These are phyloP conservation scores for Congeria kusceri DNA, from an alignment of 2,888 invertebrate genomes.

Conservation along the genomic window DNA sequence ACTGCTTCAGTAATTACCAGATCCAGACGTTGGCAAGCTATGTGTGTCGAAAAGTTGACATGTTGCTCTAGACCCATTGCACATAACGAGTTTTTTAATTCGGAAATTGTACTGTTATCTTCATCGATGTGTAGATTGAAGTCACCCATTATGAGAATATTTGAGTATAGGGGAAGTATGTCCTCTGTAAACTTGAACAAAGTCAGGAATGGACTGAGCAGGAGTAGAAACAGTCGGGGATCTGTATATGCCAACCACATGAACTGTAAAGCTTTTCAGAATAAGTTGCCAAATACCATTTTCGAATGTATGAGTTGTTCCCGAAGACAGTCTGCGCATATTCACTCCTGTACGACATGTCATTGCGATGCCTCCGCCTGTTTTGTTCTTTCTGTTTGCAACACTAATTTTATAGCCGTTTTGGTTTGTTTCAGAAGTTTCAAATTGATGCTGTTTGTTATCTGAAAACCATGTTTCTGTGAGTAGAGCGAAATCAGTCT, in stretches of 20 bases:
- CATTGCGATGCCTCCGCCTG: slow-evolving; percentile 21
- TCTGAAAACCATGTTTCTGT: slow-evolving; percentile 6
- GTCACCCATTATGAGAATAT: slow-evolving; percentile 37
- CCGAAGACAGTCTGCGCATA: slow-evolving; percentile 1
- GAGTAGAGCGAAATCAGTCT: not conserved
- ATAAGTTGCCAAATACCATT: slow-evolving; percentile 16
- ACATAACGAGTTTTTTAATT: slow-evolving; percentile 12
- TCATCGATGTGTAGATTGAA: slow-evolving; percentile 44
- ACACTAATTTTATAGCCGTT: slow-evolving; percentile 22
- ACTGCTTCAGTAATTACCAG: slow-evolving; percentile 22
- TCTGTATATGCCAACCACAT: slow-evolving; percentile 41
- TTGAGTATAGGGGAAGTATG: slow-evolving; percentile 30
- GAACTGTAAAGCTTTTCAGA: slow-evolving; percentile 11
- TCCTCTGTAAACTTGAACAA: slow-evolving; percentile 26
- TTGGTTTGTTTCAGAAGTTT: slow-evolving; percentile 1
- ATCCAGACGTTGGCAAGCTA: slow-evolving; percentile 18
- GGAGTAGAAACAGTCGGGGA: slow-evolving; percentile 23
- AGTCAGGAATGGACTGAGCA: slow-evolving; percentile 29
- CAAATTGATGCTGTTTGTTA: not conserved
- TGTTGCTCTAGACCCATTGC: slow-evolving; percentile 28
- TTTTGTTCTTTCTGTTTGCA: slow-evolving; percentile 11
- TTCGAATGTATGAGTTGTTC: slow-evolving; percentile 21
- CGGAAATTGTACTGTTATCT: slow-evolving; percentile 1
- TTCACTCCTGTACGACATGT: slow-evolving; percentile 11
- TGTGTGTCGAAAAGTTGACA: slow-evolving; percentile 22